Conservation (phyloP, 2,888 invertebrate genomes). For the Apamea sordens region DNA sequence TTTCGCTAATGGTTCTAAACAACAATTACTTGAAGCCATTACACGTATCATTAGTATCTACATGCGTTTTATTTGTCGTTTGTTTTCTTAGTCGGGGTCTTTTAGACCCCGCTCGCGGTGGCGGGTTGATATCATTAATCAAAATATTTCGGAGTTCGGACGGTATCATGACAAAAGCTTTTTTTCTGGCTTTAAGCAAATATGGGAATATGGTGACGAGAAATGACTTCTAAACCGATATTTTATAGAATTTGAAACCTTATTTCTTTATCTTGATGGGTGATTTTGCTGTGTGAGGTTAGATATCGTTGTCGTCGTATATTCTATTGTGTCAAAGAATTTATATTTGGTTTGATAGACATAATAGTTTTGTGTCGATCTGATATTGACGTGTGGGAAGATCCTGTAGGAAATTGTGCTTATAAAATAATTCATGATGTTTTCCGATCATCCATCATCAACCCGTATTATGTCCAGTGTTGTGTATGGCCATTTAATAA, state of each 20-base stretch:
- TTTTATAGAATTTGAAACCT: background rate
- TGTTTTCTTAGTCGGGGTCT: constrained; percentile 83
- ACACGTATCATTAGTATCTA: constrained; percentile 84
- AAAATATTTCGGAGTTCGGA: constrained; percentile 77
- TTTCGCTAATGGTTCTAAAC: constrained; percentile 80
- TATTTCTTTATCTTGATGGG: background rate
- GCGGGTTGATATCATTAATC: constrained; percentile 86
- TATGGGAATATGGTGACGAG: constrained; percentile 79
- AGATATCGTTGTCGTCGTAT: constrained; percentile 9
- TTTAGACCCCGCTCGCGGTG: constrained; percentile 74
- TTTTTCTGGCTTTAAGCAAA: constrained; percentile 86
- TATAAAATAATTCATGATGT: constrained; percentile 35
- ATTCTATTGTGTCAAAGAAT: constrained; percentile 56
- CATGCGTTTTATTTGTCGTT: constrained; percentile 78
- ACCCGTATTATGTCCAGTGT: constrained; percentile 18
- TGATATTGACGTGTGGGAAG: constrained; percentile 60
- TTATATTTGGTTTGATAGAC: constrained; percentile 65
- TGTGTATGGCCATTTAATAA: background rate
- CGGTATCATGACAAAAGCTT: constrained; percentile 84
- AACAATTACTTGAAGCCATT: constrained; percentile 87
- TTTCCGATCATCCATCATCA: constrained; percentile 41
- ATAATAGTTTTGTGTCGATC: constrained; percentile 59
- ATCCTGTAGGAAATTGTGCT: constrained; percentile 49
- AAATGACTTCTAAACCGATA: background rate
- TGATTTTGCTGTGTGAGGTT: constrained; percentile 13